A percentile compares a stretch with the other conserved stretches of the same genome.
Evolutionary conservation across 2,797 vertebrate genomes (phyloP).

Genomic region (Lepilemur ruficaudatus): DNA sequence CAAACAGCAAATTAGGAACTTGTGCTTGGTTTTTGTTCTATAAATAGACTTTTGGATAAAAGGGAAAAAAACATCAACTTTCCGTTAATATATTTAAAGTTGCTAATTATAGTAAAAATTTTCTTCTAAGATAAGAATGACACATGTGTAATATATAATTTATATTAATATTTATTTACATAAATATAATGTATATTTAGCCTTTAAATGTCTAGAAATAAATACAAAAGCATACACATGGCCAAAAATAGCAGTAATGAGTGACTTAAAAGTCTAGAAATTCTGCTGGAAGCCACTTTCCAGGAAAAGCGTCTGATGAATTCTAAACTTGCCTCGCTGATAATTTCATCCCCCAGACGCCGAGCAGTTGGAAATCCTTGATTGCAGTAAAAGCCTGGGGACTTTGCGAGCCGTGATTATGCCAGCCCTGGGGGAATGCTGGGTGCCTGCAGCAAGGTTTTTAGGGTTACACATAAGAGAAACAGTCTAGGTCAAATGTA

Average conservation of each 20-base stretch:
- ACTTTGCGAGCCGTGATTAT: no score
- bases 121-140: not conserved
- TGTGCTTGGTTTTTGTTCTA: not conserved
- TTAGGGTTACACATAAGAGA: not conserved
- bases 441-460: no score
- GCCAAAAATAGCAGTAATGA: not conserved
- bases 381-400: not conserved
- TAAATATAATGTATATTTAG: not conserved
- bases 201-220: conserved; percentile 29
- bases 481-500: not conserved
- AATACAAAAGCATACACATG: not conserved
- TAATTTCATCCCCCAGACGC: not conserved
- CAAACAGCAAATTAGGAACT: not conserved
- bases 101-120: not conserved
- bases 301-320: not conserved
- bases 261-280: not conserved
- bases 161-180: not conserved
- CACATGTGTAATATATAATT: not conserved
- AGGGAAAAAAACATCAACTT: not conserved
- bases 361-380: not conserved
- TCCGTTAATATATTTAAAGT: not conserved
- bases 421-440: not conserved
- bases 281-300: conserved; percentile 17
- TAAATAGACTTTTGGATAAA: conserved; percentile 49
- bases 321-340: not conserved